These are phyloP conservation scores for Cebidichthys violaceus DNA, from an alignment of 2,113 vertebrate genomes.

Conservation along the genomic window DNA sequence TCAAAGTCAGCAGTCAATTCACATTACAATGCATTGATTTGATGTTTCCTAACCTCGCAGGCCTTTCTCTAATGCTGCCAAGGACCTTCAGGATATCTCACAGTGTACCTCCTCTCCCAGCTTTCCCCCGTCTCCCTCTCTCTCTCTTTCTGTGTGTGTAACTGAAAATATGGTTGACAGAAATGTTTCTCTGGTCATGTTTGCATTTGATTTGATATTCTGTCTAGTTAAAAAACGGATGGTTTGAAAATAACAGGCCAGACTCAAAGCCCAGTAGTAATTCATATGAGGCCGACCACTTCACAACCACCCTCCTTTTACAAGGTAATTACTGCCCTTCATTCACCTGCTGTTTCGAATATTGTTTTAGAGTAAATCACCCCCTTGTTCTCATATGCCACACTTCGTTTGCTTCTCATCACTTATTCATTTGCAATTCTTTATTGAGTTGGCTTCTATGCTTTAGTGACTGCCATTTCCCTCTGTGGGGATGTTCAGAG, in stretches of 20 bases:
- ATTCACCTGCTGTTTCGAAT: slow-evolving; percentile 70
- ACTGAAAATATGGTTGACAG: slow-evolving; percentile 48
- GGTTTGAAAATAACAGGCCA: slow-evolving; percentile 10
- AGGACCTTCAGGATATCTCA: slow-evolving; percentile 80
- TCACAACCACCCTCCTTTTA: slow-evolving; percentile 29
- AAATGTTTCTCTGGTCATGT: slow-evolving; percentile 46
- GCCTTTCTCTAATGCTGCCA: slow-evolving; percentile 83
- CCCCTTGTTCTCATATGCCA: slow-evolving; percentile 68
- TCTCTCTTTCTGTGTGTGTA: slow-evolving; percentile 15
- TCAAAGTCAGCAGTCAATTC: slow-evolving; percentile 88
- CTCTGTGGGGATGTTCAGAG: slow-evolving; percentile 74
- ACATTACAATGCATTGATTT: slow-evolving; percentile 86
- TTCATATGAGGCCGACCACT: slow-evolving; percentile 31
- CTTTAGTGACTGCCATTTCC: slow-evolving; percentile 76
- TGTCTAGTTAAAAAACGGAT: slow-evolving; percentile 6
- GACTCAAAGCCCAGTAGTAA: slow-evolving; percentile 20
- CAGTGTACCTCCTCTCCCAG: slow-evolving; percentile 56
- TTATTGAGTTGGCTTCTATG: slow-evolving; percentile 74
- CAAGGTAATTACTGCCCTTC: slow-evolving; percentile 59
- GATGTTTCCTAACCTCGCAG: slow-evolving; percentile 86
- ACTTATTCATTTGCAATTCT: slow-evolving; percentile 78
- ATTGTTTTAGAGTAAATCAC: slow-evolving; percentile 77
- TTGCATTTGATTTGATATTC: slow-evolving; percentile 43
- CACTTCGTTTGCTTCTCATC: slow-evolving; percentile 80
- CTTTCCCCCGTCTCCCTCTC: slow-evolving; percentile 14